These are phyloP conservation scores for Anorthoa munda DNA, from an alignment of 2,888 invertebrate species.

Conservation along the genomic window DNA sequence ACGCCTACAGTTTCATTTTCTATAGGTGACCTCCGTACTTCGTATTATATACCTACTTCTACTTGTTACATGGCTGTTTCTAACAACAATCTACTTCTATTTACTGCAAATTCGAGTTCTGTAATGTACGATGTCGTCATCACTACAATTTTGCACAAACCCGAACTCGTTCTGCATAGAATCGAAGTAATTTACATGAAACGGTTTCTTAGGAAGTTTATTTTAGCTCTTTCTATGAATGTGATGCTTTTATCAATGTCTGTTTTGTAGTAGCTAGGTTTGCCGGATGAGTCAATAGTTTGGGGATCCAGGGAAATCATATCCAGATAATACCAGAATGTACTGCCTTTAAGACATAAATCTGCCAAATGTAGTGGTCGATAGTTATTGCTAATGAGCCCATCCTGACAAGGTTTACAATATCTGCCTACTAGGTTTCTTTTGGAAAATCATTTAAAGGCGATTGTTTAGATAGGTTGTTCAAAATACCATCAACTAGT, in stretches of 20 bases:
- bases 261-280: constrained; percentile 16
- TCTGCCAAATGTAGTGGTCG: background rate
- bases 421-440: background rate
- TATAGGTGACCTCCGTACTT: constrained; percentile 36
- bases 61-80: background rate
- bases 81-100: background rate
- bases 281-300: background rate
- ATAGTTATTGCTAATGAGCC: background rate
- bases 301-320: background rate
- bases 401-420: background rate
- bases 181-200: constrained; percentile 39
- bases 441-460: background rate
- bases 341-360: background rate
- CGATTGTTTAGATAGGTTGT: background rate
- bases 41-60: constrained; percentile 2
- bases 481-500: background rate
- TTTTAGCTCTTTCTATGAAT: constrained; percentile 29
- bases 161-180: constrained; percentile 11
- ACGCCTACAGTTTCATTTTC: constrained; percentile 42
- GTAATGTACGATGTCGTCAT: constrained; percentile 37
- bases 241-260: constrained; percentile 27
- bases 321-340: background rate
- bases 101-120: constrained; percentile 16
- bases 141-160: constrained; percentile 25
- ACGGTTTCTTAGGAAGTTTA: constrained; percentile 29